These are phyloP conservation scores for Cinclus cinclus DNA, from an alignment of 2,113 vertebrate genomes.

Conservation along the genomic window DNA sequence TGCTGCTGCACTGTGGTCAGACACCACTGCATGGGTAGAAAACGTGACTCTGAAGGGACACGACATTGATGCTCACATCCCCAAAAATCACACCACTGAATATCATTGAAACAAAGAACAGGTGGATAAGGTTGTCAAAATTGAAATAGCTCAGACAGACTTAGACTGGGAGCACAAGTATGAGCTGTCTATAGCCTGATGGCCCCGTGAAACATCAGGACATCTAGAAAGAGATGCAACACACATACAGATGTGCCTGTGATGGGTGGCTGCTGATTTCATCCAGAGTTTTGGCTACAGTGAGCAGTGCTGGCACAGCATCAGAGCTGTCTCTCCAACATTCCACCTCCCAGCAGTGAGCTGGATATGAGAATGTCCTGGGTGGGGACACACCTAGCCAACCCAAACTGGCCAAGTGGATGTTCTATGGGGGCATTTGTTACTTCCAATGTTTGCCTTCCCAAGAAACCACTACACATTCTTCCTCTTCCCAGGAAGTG, in stretches of 20 bases:
- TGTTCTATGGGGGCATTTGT: rapidly evolving
- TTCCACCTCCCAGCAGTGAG: too few species aligned
- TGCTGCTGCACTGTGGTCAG: neutral
- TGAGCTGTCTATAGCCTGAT: neutral
- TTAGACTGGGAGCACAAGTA: neutral
- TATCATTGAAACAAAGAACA: neutral
- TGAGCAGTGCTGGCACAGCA: neutral
- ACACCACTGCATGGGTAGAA: neutral
- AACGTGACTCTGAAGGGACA: neutral
- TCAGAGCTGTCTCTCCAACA: neutral
- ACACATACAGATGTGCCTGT: neutral
- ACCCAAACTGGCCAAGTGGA: neutral
- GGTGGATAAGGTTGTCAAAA: neutral
- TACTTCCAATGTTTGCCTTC: neutral
- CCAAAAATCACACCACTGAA: rapidly evolving
- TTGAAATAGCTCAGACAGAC: neutral
- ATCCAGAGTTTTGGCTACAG: neutral
- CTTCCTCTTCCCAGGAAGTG: neutral
- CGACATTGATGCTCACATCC: rapidly evolving
- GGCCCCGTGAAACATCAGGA: neutral
- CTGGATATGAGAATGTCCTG: neutral
- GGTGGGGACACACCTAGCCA: neutral
- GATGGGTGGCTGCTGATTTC: neutral
- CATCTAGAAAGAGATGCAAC: neutral
- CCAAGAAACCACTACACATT: rapidly evolving